These are phyloP conservation scores for Natrix natrix DNA, from an alignment of 2,797 vertebrate genomes.

Conservation along the genomic window DNA sequence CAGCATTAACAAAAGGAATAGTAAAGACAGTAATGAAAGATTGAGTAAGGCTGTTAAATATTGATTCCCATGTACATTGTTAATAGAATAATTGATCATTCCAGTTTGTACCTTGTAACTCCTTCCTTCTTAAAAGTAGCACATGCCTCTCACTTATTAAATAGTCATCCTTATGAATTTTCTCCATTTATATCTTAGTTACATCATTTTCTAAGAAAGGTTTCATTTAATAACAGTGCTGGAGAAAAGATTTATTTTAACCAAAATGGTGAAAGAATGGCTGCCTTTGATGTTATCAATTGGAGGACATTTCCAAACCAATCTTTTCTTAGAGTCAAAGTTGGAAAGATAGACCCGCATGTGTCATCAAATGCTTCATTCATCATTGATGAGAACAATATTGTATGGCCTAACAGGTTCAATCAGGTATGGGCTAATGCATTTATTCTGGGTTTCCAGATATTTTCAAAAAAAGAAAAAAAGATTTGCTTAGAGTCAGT, in stretches of 20 bases:
- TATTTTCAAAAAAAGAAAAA: not conserved
- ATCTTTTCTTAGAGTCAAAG: not conserved
- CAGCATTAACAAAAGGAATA: not conserved
- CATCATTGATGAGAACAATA: not conserved
- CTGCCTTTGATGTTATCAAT: slow-evolving; percentile 18
- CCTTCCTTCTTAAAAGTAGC: not conserved
- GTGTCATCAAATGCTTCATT: not conserved
- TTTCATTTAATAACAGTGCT: slow-evolving; percentile 3
- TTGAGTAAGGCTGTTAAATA: not conserved
- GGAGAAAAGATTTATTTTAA: slow-evolving; percentile 10
- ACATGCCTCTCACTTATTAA: not conserved
- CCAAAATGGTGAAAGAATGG: not conserved
- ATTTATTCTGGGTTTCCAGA: not conserved
- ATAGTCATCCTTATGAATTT: not conserved
- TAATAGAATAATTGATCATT: not conserved
- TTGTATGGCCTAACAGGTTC: not conserved
- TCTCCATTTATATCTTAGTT: not conserved
- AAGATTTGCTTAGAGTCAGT: not conserved
- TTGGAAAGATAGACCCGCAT: not conserved
- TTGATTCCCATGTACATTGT: not conserved
- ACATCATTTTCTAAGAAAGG: not conserved
- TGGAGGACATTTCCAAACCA: slow-evolving; percentile 16
- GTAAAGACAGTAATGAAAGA: not conserved
- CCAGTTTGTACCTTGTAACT: not conserved
- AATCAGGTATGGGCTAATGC: not conserved